Percentiles rank a stretch among this genome's conserved stretches.
These are phyloP conservation scores for Parnassius orleans DNA, from an alignment of 2,888 invertebrate genomes.

Conservation along the genomic window DNA sequence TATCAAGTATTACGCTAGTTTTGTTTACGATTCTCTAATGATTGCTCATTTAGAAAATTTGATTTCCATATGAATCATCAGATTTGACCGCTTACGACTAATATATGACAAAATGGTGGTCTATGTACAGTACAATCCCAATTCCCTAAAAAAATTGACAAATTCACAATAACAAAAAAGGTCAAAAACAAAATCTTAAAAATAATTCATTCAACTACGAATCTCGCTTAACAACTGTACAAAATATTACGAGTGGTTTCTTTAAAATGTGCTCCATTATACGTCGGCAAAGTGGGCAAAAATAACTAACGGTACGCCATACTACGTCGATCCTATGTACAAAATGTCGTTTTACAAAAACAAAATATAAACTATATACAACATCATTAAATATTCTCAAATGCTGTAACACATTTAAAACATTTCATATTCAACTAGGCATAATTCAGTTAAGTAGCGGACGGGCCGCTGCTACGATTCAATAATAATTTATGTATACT, in stretches of 20 bases:
- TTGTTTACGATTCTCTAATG: conserved; percentile 79
- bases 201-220: conserved; percentile 76
- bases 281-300: conserved; percentile 70
- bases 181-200: conserved; percentile 72
- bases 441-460: conserved; percentile 65
- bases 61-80: conserved; percentile 78
- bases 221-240: conserved; percentile 79
- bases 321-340: conserved; percentile 66
- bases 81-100: conserved; percentile 69
- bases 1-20: conserved; percentile 80
- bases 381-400: conserved; percentile 80
- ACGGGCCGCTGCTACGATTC: conserved; percentile 48
- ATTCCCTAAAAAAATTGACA: conserved; percentile 87
- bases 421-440: conserved; percentile 79
- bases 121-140: conserved; percentile 85
- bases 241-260: conserved; percentile 77
- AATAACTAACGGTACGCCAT: conserved; percentile 56
- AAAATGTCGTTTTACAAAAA: conserved; percentile 71
- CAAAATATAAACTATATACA: conserved; percentile 81
- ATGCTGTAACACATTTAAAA: conserved; percentile 81
- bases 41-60: conserved; percentile 81
- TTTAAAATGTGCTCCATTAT: conserved; percentile 67
- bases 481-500: conserved; percentile 59
- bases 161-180: conserved; percentile 84
- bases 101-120: conserved; percentile 76